These are phyloP conservation scores for Phataginus tetradactyla DNA, from an alignment of 2,797 vertebrate species.

Conservation along the genomic window DNA sequence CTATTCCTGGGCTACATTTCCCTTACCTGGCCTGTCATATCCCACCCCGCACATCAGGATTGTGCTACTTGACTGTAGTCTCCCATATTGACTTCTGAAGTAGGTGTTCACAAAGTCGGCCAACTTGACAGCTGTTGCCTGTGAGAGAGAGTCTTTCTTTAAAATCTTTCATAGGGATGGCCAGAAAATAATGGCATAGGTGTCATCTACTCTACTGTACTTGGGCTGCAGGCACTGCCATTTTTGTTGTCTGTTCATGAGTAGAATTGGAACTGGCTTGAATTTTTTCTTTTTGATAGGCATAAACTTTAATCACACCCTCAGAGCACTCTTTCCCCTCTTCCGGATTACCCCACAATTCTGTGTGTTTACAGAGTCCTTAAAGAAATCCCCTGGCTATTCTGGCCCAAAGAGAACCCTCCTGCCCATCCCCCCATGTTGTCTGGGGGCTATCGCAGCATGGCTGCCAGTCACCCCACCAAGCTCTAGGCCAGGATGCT, in stretches of 20 bases:
- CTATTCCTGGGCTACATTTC: not conserved
- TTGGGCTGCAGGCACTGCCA: not conserved
- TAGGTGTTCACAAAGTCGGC: not conserved
- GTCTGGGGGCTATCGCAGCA: not conserved
- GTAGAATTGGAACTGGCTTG: not conserved
- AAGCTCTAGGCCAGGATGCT: not conserved
- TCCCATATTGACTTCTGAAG: not conserved
- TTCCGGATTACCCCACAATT: not conserved
- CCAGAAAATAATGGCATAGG: not conserved
- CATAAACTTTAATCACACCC: not conserved
- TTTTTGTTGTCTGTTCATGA: slow-evolving; percentile 26
- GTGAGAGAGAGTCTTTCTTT: not conserved
- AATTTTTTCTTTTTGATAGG: not conserved
- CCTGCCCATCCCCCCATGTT: not conserved
- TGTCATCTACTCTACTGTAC: not conserved
- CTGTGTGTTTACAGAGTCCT: not conserved
- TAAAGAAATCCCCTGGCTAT: not conserved
- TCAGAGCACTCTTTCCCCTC: not conserved
- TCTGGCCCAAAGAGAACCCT: not conserved
- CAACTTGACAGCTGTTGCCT: not conserved
- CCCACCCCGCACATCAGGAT: not conserved
- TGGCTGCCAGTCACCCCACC: not conserved
- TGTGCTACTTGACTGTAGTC: not conserved
- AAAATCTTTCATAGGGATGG: not conserved
- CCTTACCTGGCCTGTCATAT: not conserved